phyloP scores from a whole-genome alignment of 2,888 invertebrate genomes.

The Furcula furcula region DNA sequence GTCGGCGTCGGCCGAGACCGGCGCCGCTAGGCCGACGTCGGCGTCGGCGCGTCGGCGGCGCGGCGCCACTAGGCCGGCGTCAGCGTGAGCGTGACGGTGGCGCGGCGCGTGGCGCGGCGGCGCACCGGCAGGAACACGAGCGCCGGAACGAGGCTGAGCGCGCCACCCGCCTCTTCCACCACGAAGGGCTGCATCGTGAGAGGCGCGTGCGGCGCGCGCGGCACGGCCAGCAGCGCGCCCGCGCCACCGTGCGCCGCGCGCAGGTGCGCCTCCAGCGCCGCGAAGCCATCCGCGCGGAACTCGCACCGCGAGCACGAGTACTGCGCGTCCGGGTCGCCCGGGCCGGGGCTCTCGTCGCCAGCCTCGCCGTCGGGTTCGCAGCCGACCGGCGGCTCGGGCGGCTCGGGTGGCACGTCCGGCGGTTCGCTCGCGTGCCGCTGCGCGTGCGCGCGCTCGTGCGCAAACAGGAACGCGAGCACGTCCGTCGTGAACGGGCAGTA shows the following conservation, averaged over 20 bases:
- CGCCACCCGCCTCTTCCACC: conserved; percentile 84
- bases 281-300: conserved; percentile 73
- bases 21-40: conserved; percentile 91
- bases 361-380: conserved; percentile 31
- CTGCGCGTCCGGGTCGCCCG: conserved; percentile 50
- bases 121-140: conserved; percentile 97
- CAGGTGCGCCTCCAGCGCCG: conserved; percentile 73
- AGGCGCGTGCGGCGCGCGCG: conserved; percentile 84
- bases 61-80: conserved; percentile 89
- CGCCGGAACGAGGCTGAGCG: conserved; percentile 91
- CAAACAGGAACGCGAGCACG: conserved; percentile 93
- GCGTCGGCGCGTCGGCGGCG: conserved; percentile 72
- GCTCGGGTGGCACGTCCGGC: conserved; percentile 20
- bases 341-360: conserved; percentile 39
- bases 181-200: conserved; percentile 97
- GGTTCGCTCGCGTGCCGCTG: conserved; percentile 49
- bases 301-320: conserved; percentile 76
- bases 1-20: conserved; percentile 20
- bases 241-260: conserved; percentile 75
- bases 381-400: conserved; percentile 36
- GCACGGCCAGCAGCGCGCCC: conserved; percentile 76
- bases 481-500: conserved; percentile 95
- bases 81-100: conserved; percentile 95
- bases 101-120: conserved; percentile 91
- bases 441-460: conserved; percentile 93